Evolutionary conservation across 1,140 invertebrate species (phyloP).

Genomic region (Atta cephalotes): DNA sequence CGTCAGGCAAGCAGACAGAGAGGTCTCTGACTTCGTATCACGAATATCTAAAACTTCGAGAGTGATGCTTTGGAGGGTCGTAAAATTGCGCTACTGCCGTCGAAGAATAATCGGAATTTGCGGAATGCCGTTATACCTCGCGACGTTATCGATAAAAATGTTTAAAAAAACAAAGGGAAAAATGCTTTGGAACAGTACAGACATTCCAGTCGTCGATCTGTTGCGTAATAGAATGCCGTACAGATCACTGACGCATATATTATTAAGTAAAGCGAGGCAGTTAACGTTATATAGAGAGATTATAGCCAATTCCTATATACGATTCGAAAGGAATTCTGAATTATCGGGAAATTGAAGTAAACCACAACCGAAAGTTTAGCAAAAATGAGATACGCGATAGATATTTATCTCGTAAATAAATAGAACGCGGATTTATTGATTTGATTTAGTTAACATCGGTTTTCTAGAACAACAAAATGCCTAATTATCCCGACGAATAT

Average conservation of each 20-base stretch:
- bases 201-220: neutral
- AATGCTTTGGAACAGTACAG: neutral
- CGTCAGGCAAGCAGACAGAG: neutral
- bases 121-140: constrained; percentile 14
- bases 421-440: constrained; percentile 11
- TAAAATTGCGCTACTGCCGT: constrained; percentile 18
- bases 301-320: neutral
- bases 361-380: neutral
- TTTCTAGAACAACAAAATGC: constrained; percentile 29
- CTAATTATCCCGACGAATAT: constrained; percentile 44
- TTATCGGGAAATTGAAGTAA: neutral
- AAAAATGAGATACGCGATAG: neutral
- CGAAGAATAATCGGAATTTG: constrained; percentile 8
- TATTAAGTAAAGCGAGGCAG: neutral
- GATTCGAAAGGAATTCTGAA: neutral
- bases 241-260: neutral
- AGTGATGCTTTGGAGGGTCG: neutral
- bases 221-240: constrained; percentile 6
- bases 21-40: neutral
- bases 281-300: neutral
- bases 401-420: neutral
- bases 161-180: neutral
- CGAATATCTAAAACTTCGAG: constrained; percentile 11
- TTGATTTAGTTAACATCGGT: neutral
- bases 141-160: constrained; percentile 26